Base-by-base conservation (phyloP, 2,797 vertebrate genomes). In the Mallotus villosus region DNA sequence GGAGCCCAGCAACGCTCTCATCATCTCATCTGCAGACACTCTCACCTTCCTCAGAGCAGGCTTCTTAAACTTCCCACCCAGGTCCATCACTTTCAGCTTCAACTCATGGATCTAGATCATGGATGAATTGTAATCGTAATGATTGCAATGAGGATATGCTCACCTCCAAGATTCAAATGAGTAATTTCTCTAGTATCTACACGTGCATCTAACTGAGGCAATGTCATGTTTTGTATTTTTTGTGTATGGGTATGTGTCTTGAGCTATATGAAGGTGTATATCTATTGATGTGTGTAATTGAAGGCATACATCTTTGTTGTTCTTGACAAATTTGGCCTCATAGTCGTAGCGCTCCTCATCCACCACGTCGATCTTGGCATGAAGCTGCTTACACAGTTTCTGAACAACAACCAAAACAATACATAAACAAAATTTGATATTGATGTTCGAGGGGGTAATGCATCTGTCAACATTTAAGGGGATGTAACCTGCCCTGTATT, bases 331-430 rank as follows among this genome's bases (percentile, higher is more conserved):
- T 85, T 90, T 90, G 37, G 82, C 80, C 65, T 90, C 87, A 68
- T 76, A 83, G 63, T 90, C 89, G 4, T 90, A 90, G 37, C 89
- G 79, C 66, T 90, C 87, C 65, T 90, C 87, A 57, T 90, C 89
- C 77, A 85, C 85, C 21, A 72, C 68, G 5, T 88, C 86, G 14
- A 87, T 80, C 76, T 83, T 84, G n/a, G 72, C 51, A 57, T 89
- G 79, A 17, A 90, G 82, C 62, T 90, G 78, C n/a, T 72, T 81
- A 73, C 88, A 90, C 70, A 88, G 72, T 83, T 85, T 88, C 89
- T 90, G 61, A 5, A 68, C 6, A 63, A 34, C 32, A 53, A 59
- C 11, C 69, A 25, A 41, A 24, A 55, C 27, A 74, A 2, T 8
- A 73, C 37, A 61, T 12, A 21, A 12, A 34, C 14, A 24, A 3